Conservation (phyloP, 2,888 invertebrate genomes). For the Temnothorax ravouxi region DNA sequence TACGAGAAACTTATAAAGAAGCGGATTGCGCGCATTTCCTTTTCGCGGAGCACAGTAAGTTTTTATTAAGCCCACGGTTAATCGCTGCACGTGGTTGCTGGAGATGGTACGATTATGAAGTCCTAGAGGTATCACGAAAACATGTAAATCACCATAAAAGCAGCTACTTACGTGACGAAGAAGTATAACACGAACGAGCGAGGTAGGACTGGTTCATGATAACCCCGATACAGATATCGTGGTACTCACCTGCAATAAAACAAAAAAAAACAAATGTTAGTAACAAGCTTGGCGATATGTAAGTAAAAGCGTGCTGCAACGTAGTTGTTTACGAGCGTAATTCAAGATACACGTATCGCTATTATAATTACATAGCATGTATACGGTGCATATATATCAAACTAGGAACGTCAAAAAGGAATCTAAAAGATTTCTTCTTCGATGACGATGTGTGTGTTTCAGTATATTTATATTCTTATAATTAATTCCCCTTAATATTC, state of each 20-base stretch:
- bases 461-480: neutral
- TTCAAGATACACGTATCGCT: constrained; percentile 13
- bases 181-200: constrained; percentile 7
- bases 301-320: constrained; percentile 3
- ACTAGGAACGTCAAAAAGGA: neutral
- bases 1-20: neutral
- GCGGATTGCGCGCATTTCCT: constrained; percentile 2
- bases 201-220: constrained; percentile 9
- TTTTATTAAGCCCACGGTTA: constrained; percentile 12
- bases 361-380: constrained; percentile 11
- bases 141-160: constrained; percentile 37
- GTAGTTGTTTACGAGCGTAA: constrained; percentile 1
- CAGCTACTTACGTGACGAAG: constrained; percentile 59
- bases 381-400: neutral
- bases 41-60: constrained; percentile 14
- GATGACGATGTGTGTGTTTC: neutral
- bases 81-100: constrained; percentile 8
- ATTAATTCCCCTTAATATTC: neutral
- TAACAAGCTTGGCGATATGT: constrained; percentile 13
- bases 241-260: constrained; percentile 69
- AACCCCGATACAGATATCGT: constrained; percentile 47
- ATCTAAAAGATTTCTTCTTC: neutral
- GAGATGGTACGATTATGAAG: constrained; percentile 22
- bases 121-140: constrained; percentile 35
- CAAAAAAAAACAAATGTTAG: constrained; percentile 39